phyloP scores from a whole-genome alignment of 2,113 vertebrate species.

The Crotalus tigris region DNA sequence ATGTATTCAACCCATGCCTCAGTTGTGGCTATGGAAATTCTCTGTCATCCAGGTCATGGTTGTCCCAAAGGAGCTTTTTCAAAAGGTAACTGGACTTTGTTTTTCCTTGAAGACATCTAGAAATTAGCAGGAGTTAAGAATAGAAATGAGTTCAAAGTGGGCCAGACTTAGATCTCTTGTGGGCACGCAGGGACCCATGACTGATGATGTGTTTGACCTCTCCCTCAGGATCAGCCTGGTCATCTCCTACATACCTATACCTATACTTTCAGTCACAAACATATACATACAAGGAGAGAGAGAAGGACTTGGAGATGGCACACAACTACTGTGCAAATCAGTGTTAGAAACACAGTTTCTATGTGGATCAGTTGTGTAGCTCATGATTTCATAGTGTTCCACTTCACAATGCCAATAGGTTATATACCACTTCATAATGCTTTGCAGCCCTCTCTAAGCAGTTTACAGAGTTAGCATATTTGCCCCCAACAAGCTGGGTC shows the following conservation, averaged over 20 bases:
- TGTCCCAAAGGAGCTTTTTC: too few relatives aligned
- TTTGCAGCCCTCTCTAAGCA: neutral
- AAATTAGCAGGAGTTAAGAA: neutral
- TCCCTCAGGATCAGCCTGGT: too few relatives aligned
- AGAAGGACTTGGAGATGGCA: too few relatives aligned
- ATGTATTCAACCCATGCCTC: neutral
- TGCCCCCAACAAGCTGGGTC: neutral
- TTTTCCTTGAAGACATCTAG: too few relatives aligned
- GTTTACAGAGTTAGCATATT: neutral
- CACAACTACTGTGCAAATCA: neutral
- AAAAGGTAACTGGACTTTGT: too few relatives aligned
- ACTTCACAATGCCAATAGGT: constrained; percentile 12
- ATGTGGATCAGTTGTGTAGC: neutral
- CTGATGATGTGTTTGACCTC: too few relatives aligned
- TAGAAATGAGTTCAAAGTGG: too few relatives aligned
- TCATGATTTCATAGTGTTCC: neutral
- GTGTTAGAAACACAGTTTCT: neutral
- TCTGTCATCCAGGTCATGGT: too few relatives aligned
- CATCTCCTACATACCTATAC: too few relatives aligned
- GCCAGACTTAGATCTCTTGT: too few relatives aligned
- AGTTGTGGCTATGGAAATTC: neutral
- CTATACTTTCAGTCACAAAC: too few relatives aligned
- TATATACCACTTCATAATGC: neutral
- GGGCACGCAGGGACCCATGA: too few relatives aligned
- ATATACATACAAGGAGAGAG: neutral